Evolutionary conservation across 2,797 vertebrate genomes (phyloP), one percentile per base, ranked within the genome.

Genomic region (Esox masquinongy): DNA sequence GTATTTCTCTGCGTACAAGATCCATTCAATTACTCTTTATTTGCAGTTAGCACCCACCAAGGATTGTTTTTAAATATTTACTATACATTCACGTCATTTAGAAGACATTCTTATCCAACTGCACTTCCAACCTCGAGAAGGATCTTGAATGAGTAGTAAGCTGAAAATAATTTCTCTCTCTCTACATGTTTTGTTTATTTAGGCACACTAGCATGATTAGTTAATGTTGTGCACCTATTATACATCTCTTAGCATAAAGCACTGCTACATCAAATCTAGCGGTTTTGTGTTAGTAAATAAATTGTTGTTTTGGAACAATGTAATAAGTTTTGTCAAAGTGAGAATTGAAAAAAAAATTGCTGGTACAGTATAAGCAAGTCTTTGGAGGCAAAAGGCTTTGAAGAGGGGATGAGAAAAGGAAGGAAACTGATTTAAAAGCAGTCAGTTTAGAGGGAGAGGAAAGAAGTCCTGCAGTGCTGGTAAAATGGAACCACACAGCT

Each of bases 371-470:
- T 12, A 61, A 61, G 56, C 19, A 11, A 61, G 22, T n/a, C 56
- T 12, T 61, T 24, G 11, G 2, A 56, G 22, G 56, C 16, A 6
- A 68, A 31, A n/a, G 16, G 19, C 22, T 39, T 39, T 68, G 16
- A 68, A n/a, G 66, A 19, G 16, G 7, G 31, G 29, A n/a, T 34
- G 66, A 17, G 34, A 16, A 68, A n/a, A 39, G 2, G 17, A 39
- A 39, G 31, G 29, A 31, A 68, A 39, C 16, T 19, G 15, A 39
- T 39, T 36, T 34, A 34, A 9, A 36, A 68, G 69, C 5, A n/a
- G 47, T 70, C 49, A 50, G 36, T 69, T n/a, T 69, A 43, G 68
- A 49, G 36, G 68, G 36, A 17, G 50, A 53, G 70, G 29, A 16
- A 49, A 49, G 16, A 26, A 26, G 43, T 50, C 47, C 43, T 17